phyloP scores from a whole-genome alignment of 1,140 invertebrate genomes.

The Vanessa tameamea region DNA sequence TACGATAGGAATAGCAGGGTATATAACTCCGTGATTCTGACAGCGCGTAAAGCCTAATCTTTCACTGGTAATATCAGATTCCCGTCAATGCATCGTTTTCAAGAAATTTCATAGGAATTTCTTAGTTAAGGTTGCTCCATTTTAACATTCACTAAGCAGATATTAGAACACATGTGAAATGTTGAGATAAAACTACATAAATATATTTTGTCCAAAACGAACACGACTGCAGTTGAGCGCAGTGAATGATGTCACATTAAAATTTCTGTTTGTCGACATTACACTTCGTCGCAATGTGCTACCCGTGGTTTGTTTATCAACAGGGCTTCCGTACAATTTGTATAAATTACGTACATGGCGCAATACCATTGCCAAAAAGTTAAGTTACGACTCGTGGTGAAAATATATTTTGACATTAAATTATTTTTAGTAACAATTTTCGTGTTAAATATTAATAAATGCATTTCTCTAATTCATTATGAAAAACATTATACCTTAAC shows the following conservation, averaged over 20 bases:
- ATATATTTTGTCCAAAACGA: conserved; percentile 1
- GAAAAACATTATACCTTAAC: too few relatives aligned
- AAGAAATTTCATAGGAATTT: neutral
- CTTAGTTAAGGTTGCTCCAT: neutral
- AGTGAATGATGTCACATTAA: conserved; percentile 15
- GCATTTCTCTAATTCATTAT: too few relatives aligned
- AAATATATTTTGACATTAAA: neutral
- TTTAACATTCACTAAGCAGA: neutral
- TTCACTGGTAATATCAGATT: too few relatives aligned
- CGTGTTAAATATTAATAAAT: too few relatives aligned
- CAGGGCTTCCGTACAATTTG: neutral
- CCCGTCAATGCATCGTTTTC: neutral
- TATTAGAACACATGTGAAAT: neutral
- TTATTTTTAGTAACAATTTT: too few relatives aligned
- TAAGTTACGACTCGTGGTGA: neutral
- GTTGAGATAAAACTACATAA: neutral
- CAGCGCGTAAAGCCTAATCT: too few relatives aligned
- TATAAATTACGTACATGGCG: conserved; percentile 6
- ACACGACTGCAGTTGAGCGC: conserved; percentile 3
- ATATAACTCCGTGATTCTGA: too few relatives aligned
- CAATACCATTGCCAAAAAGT: conserved; percentile 3
- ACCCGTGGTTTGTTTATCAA: conserved; percentile 6
- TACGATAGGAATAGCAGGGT: neutral
- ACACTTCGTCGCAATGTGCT: conserved; percentile 8
- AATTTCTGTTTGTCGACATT: conserved; percentile 14